Base-by-base conservation (phyloP, 2,113 vertebrate species). In the Sphyrna mokarran region DNA sequence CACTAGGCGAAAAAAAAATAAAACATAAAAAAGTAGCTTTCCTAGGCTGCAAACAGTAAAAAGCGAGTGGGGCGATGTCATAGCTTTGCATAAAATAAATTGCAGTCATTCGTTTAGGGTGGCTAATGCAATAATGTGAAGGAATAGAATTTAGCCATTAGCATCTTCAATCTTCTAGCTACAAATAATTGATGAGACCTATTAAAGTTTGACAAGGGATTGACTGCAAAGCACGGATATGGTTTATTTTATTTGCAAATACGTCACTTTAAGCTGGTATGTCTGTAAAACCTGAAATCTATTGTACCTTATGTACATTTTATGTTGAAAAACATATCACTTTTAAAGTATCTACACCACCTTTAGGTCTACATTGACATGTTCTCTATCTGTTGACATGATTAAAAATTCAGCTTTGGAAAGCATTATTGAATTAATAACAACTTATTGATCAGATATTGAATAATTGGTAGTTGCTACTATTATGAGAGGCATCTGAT, bases 181-280 rank as follows among this genome's bases (percentile, higher is more conserved):
- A 98, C 98, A 98, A 98, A 98, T 98, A 98, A 98, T 98, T 98
- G 98, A 98, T 98, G 98, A 98, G 98, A 97, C 97, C 98, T 98
- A 98, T 98, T 98, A 98, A 98, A 98, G 98, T 98, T 98, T 98
- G 98, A 98, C 97, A 98, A 97, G 97, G 97, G 96, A 78, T 97
- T 97, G 97, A 97, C 97, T 97, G 97, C 97, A 97, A 97, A 96
- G 97, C 97, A 97, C 98, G 94, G 94, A 95, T 95, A 76, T 95
- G 94, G 94, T 95, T 95, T 70, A 76, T 98, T 98, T 97, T 97
- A 97, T 97, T 97, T 97, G 97, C 97, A 97, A 97, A 98, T 97
- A 97, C 97, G 97, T 96, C 86, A 8, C 37, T 95, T 95, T 95
- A 76, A 95, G 69, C 69, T 95, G 43, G 40, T 72, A 95, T 95